Conservation (phyloP, 2,113 vertebrate species). For the Lophotis ruficrista region DNA sequence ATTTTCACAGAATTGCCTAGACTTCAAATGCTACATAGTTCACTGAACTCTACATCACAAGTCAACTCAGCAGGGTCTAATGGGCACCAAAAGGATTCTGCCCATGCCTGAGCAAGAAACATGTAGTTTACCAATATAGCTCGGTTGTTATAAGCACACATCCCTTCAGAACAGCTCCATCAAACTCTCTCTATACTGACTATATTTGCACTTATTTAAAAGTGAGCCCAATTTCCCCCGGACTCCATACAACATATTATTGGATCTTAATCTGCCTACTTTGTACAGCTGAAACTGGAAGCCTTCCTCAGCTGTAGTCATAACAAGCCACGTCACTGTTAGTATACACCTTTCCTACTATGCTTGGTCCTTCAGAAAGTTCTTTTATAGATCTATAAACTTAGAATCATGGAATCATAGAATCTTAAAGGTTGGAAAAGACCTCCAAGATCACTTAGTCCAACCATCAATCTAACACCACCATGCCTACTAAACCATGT, state of each 20-base stretch:
- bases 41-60: neutral
- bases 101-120: neutral
- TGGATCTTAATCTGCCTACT: neutral
- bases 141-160: neutral
- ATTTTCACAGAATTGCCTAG: neutral
- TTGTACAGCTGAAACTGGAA: neutral
- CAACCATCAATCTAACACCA: no score
- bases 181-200: neutral
- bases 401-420: no score
- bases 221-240: neutral
- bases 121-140: neutral
- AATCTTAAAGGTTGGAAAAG: no score
- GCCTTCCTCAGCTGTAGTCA: neutral
- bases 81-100: neutral
- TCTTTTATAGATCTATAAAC: neutral
- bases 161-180: neutral
- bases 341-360: neutral
- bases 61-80: neutral
- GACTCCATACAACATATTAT: fast-evolving
- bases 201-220: neutral
- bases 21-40: neutral
- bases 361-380: neutral
- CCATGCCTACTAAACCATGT: no score
- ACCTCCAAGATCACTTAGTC: no score
- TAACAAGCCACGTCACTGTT: neutral